phyloP scores from a whole-genome alignment of 2,888 invertebrate species.

The Pachliopta kotzebuea region DNA sequence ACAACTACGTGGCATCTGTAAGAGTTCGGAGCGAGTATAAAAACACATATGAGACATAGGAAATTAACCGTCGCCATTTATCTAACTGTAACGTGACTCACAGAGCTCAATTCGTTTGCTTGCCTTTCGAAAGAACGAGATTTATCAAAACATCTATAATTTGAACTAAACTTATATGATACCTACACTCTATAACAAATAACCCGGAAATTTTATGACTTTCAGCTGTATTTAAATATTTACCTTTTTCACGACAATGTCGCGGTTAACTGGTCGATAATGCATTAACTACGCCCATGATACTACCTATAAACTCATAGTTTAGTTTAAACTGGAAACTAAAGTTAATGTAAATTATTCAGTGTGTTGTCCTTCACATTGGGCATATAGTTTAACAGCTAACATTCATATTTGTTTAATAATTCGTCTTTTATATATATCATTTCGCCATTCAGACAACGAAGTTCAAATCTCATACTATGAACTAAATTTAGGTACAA shows the following conservation, averaged over 20 bases:
- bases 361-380: too few relatives aligned
- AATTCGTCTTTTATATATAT: too few relatives aligned
- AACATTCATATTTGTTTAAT: too few relatives aligned
- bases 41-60: constrained; percentile 25
- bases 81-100: neutral
- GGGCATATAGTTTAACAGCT: too few relatives aligned
- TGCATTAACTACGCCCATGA: neutral
- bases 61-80: constrained; percentile 20
- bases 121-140: neutral
- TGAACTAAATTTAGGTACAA: too few relatives aligned
- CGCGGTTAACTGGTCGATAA: neutral
- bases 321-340: neutral
- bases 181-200: neutral
- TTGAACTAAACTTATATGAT: neutral
- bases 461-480: too few relatives aligned
- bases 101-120: neutral
- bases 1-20: constrained; percentile 27
- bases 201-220: neutral
- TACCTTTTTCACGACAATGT: neutral
- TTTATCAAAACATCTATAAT: neutral
- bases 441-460: too few relatives aligned
- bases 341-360: neutral
- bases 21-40: constrained; percentile 23
- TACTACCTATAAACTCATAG: neutral
- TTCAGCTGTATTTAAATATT: neutral